Percentiles rank a stretch among this genome's conserved stretches.
phyloP scores from a whole-genome alignment of 2,888 invertebrate species.

The Epinotia nisella region DNA sequence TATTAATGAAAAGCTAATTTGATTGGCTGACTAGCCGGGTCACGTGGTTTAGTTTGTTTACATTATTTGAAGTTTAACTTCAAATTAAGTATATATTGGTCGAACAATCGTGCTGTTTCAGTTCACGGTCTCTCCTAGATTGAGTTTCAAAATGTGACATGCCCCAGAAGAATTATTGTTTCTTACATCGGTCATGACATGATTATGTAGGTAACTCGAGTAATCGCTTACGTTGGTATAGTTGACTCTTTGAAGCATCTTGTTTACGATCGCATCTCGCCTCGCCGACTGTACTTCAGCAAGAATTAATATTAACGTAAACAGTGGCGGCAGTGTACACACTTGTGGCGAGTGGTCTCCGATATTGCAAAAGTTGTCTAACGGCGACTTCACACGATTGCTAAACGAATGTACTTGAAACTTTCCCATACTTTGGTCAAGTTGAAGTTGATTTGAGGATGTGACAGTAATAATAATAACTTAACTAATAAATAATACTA shows the following conservation, averaged over 20 bases:
- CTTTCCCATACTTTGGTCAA: slow-evolving; percentile 6
- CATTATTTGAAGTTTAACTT: too few species aligned
- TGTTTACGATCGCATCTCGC: slow-evolving; percentile 3
- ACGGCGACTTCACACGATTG: slow-evolving; percentile 22
- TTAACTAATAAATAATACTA: background rate
- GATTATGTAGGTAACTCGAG: too few species aligned
- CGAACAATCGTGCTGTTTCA: too few species aligned
- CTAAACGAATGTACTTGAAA: slow-evolving; percentile 25
- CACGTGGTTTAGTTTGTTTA: too few species aligned
- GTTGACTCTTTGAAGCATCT: background rate
- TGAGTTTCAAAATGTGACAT: background rate
- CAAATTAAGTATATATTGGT: too few species aligned
- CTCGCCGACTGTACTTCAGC: background rate
- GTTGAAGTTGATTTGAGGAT: slow-evolving; percentile 13
- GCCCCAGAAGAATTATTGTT: too few species aligned
- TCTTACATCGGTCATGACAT: too few species aligned
- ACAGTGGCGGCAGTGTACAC: slow-evolving; percentile 6
- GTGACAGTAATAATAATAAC: slow-evolving; percentile 7
- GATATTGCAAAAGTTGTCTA: slow-evolving; percentile 26
- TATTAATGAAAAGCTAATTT: too few species aligned
- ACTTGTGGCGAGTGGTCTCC: slow-evolving; percentile 18
- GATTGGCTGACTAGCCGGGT: too few species aligned
- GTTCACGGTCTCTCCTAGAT: too few species aligned
- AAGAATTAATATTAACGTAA: slow-evolving; percentile 28
- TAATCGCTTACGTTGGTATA: background rate